Conservation (phyloP, 2,888 invertebrate species). For the Acleris emargana region DNA sequence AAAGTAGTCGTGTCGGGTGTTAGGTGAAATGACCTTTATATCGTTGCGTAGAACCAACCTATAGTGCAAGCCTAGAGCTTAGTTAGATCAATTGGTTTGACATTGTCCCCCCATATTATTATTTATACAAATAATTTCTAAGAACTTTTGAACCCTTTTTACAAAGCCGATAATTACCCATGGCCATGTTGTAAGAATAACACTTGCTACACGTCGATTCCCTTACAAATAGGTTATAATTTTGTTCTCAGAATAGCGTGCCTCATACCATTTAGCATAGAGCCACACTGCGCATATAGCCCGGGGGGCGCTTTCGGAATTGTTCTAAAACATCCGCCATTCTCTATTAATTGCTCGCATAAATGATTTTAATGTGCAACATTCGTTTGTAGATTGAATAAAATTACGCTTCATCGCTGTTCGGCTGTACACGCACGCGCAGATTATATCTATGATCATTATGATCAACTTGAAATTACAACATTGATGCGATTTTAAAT, state of each 20-base stretch:
- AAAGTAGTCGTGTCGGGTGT: too few species aligned
- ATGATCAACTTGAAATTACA: too few species aligned
- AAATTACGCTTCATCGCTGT: constrained; percentile 36
- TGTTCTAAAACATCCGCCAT: constrained; percentile 60
- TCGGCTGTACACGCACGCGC: not conserved
- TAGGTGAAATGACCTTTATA: too few species aligned
- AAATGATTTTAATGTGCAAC: constrained; percentile 68
- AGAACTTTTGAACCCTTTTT: not conserved
- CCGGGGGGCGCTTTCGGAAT: constrained; percentile 51
- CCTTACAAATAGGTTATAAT: constrained; percentile 38
- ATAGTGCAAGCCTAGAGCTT: too few species aligned
- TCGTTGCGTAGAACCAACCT: too few species aligned
- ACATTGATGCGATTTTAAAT: too few species aligned
- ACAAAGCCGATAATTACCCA: constrained; percentile 18
- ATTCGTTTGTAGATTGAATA: constrained; percentile 53
- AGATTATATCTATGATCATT: too few species aligned
- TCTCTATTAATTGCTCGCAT: constrained; percentile 69
- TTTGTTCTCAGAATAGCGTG: constrained; percentile 57
- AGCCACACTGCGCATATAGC: constrained; percentile 51
- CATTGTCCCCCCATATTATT: too few species aligned
- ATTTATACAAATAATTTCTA: too few species aligned
- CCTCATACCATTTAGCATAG: constrained; percentile 58
- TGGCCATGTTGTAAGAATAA: constrained; percentile 18
- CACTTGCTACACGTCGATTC: constrained; percentile 30
- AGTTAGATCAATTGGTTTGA: too few species aligned